These are phyloP conservation scores for Meganola albula DNA, from an alignment of 2,888 invertebrate genomes.

Conservation along the genomic window DNA sequence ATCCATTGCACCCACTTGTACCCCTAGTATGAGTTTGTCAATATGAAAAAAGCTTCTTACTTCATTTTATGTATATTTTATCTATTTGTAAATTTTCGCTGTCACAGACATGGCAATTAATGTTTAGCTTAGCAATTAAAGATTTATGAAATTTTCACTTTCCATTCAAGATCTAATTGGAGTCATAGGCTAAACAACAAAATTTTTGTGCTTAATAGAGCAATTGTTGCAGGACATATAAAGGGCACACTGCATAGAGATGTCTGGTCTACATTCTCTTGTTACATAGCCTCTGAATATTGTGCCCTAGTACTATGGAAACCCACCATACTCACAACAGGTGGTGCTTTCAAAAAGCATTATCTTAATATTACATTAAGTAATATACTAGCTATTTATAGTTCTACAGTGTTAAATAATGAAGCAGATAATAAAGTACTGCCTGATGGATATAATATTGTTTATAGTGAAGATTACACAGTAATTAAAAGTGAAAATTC, in stretches of 20 bases:
- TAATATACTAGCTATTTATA: conserved; percentile 63
- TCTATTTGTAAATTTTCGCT: too few species aligned
- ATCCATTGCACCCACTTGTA: too few species aligned
- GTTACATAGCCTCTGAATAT: conserved; percentile 58
- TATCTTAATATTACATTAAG: conserved; percentile 66
- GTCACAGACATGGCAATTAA: too few species aligned
- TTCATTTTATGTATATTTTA: too few species aligned
- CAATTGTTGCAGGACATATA: conserved; percentile 62
- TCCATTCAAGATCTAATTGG: too few species aligned
- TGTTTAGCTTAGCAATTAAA: too few species aligned
- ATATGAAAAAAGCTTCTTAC: too few species aligned
- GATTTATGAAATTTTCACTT: too few species aligned
- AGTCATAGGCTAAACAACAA: too few species aligned
- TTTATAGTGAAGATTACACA: conserved; percentile 49
- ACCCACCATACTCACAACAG: conserved; percentile 68
- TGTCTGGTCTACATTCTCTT: conserved; percentile 64
- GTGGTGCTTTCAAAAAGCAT: conserved; percentile 63
- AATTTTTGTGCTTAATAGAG: too few species aligned
- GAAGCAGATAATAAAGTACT: conserved; percentile 34
- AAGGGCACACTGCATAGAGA: conserved; percentile 70
- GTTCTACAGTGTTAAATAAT: conserved; percentile 44
- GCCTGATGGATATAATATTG: conserved; percentile 47
- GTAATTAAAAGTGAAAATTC: conserved; percentile 47
- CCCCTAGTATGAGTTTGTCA: too few species aligned
- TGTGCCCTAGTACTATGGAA: conserved; percentile 59